A percentile compares a stretch with the other conserved stretches of the same genome.
Evolutionary conservation across 2,113 vertebrate species (phyloP).

Genomic region (Sitta europaea): DNA sequence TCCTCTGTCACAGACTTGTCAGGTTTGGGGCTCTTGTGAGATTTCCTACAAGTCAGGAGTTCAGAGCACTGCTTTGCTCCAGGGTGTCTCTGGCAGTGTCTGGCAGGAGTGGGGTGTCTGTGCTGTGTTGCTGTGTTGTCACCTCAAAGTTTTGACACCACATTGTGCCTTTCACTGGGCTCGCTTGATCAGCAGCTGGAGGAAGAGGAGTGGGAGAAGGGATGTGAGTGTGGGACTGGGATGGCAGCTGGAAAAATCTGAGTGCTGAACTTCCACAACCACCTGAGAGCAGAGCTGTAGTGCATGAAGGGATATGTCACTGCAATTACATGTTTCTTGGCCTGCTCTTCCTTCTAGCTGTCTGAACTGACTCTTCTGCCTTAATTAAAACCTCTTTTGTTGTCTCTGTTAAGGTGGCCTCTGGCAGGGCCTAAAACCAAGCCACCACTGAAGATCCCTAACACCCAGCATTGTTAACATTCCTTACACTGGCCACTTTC

Average conservation of each 20-base stretch:
- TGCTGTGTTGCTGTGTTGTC: conserved; percentile 31
- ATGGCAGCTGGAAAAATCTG: background rate
- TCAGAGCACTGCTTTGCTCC: background rate
- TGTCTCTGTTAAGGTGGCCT: conserved; percentile 66
- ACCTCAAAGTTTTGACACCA: background rate
- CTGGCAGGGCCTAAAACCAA: conserved; percentile 57
- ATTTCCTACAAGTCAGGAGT: background rate
- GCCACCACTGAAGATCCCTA: conserved; percentile 21
- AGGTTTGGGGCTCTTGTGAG: background rate
- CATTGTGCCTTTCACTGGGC: background rate
- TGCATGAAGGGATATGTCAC: background rate
- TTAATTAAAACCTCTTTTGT: conserved; percentile 38
- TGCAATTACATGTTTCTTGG: fast-evolving
- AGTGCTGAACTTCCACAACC: fast-evolving
- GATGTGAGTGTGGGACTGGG: background rate
- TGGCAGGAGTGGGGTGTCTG: background rate
- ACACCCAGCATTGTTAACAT: conserved; percentile 25
- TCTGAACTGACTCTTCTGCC: background rate
- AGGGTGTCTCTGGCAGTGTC: background rate
- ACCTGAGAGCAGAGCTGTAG: background rate
- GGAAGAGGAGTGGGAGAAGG: background rate
- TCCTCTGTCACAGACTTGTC: background rate
- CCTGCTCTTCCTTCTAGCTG: background rate
- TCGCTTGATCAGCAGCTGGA: background rate
- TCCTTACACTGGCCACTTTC: conserved; percentile 35